Evolutionary conservation across 2,113 vertebrate species (phyloP), one percentile per base, ranked within the genome.

Genomic region (Ceyx margarethae): DNA sequence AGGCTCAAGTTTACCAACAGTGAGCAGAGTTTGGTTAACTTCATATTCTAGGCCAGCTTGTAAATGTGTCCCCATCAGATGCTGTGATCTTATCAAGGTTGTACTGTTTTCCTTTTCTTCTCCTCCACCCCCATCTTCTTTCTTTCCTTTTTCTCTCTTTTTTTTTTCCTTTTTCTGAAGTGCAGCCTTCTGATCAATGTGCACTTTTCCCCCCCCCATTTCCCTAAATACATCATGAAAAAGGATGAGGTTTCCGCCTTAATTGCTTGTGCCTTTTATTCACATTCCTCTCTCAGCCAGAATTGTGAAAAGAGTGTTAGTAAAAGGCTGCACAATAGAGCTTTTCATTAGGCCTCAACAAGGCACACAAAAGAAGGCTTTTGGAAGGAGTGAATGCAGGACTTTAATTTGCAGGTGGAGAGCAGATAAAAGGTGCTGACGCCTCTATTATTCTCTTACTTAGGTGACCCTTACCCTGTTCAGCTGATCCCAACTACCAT

Each of bases 401-500:
- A 98, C 96, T 96, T 98, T 97, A 98, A 97, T 97, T 98, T 98
- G 98, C 98, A 98, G 98, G 98, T 98, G 98, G 98, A 97, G 97
- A 96, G 95, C 86, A 96, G 97, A 97, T 98, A 97, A 98, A 98
- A 97, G 97, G 97, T 98, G 96, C 96, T 98, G 97, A 98, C 95
- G 96, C 96, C 96, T 97, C 93, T 97, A 79, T 97, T 98, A 97
- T 97, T 98, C 97, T 98, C 97, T 98, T 97, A 91, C 96, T 96
- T 97, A 99, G 99, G 98, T 98, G 99, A 99, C 97, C 99, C 99
- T 83, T 99, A 99, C 98, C 99, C 99, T 12, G 98, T 99, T 96
- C 99, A 99, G 98, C 98, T 99, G 98, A 99, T 99, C 97, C 99
- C 99, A 83, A 99, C 99, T 57, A 99, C 99, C 86, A 99, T 99